Base-by-base conservation (phyloP, 2,888 invertebrate genomes). In the Dorcus hopei region DNA sequence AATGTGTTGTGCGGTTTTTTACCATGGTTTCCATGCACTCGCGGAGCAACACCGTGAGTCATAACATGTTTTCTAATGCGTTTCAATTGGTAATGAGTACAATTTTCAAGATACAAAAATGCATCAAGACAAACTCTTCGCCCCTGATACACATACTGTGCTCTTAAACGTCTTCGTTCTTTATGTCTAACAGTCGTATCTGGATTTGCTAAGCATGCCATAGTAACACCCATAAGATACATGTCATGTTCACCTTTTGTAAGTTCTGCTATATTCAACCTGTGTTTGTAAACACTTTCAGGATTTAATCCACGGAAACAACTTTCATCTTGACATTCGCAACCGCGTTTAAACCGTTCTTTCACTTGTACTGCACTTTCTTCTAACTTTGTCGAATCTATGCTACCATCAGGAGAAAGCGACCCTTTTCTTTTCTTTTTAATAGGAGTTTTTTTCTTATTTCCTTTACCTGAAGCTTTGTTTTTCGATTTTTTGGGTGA, bases 211-310 rank as follows among this genome's bases (percentile, higher is more conserved):
- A 90, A 79, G 68, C 89, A 89, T 0, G 90, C 90, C 90, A 89
- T 90, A 2, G 89, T 90, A 38, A 91, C 87, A n/a, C 90, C 90
- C 90, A 90, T 90, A 68, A 90, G 79, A 73, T 91, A 91, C 90
- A 91, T 90, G 75, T 90, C 90, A 75, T 90, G 90, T 75, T 91
- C 90, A 56, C 87, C 88, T 77, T 90, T 90, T 0, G 90, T 90
- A 59, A 90, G 74, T 75, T 91, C 90, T 0, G 90, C 90, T 61
- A 90, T 90, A 70, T 91, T 90, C 40, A 90, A 78, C 65, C 90
- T 80, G 74, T 91, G 90, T 50, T 86, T 85, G 72, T 89, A 90
- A 1, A 90, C 90, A 67, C 85, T 86, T 68, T 90, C 90, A 0
- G 90, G 85, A 73, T 87, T 88, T 33, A 91, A 79, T n/a, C 87